Evolutionary conservation across 2,797 vertebrate species (phyloP), one percentile per base, ranked within the genome.

Genomic region (Artibeus jamaicensis): DNA sequence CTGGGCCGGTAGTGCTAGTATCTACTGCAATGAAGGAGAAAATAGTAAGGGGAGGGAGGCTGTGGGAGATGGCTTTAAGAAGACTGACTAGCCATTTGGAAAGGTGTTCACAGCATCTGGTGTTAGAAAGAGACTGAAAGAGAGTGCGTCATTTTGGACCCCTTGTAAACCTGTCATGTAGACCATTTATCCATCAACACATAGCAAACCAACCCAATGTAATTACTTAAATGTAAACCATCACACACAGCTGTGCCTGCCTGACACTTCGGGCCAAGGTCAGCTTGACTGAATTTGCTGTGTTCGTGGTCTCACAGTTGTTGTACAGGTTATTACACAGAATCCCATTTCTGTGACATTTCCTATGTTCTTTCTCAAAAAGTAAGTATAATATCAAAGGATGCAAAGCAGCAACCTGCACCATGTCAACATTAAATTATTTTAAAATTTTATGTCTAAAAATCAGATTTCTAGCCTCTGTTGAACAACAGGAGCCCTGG

Each of bases 331-430:
- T 67, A 55, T 29, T 46, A 24, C 15, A 83, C 12, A 92, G 37
- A 55, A 88, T 37, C 22, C 77, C 42, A 71, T 68, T 93, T 94
- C 53, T 50, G 87, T 73, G 57, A 16, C 59, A 92, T 84, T 85
- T 91, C 44, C 71, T 71, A 73, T 67, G 48, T 89, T 93, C 44
- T 73, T 73, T 68, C 59, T 92, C 78, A 88, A 86, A 95, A 29
- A 24, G 37, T 84, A 42, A 65, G 57, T 37, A 57, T 65, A 85
- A 65, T 87, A 78, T 92, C 12, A 79, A 19, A 95, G 82, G 24
- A 22, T 42, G 22, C 19, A 74, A 96, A 96, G 81, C 48, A 57
- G 26, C 11, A 94, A 32, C 6, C 21, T 50, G 26, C 10, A 37
- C 11, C 6, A 55, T 53, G 48, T 74, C 53, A 85, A 68, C 34